These are phyloP conservation scores for Babylonia areolata DNA, from an alignment of 1,140 invertebrate species.

Conservation along the genomic window DNA sequence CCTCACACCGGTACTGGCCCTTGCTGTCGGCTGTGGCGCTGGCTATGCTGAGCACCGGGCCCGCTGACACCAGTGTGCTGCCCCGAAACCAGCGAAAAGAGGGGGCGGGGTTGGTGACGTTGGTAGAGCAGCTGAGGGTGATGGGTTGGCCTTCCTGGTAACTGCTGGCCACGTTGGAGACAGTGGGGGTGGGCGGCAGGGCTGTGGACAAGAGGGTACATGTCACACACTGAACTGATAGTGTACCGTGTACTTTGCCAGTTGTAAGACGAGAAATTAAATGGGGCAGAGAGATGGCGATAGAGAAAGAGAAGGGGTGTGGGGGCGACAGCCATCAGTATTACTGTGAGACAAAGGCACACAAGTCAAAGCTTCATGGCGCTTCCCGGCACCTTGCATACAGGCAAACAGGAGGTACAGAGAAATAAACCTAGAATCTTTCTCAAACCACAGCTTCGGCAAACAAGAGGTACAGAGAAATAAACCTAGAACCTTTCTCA, in stretches of 20 bases:
- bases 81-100: slow-evolving; percentile 23
- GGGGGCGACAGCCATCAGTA: neutral
- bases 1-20: slow-evolving; percentile 3
- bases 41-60: neutral
- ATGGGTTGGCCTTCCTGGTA: slow-evolving; percentile 19
- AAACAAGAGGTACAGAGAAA: no score
- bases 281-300: no score
- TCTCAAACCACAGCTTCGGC: no score
- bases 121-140: neutral
- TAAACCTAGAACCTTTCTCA: no score
- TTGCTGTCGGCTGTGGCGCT: neutral
- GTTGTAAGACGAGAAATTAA: no score
- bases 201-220: neutral
- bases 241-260: no score
- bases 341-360: no score
- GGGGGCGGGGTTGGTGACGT: neutral
- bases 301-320: neutral
- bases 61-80: neutral
- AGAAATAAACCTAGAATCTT: no score
- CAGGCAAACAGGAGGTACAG: no score
- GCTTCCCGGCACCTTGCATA: no score
- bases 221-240: no score
- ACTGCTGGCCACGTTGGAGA: neutral
- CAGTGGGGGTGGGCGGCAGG: neutral
- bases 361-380: no score